phyloP scores from a whole-genome alignment of 2,113 vertebrate species.

The Junco hyemalis region DNA sequence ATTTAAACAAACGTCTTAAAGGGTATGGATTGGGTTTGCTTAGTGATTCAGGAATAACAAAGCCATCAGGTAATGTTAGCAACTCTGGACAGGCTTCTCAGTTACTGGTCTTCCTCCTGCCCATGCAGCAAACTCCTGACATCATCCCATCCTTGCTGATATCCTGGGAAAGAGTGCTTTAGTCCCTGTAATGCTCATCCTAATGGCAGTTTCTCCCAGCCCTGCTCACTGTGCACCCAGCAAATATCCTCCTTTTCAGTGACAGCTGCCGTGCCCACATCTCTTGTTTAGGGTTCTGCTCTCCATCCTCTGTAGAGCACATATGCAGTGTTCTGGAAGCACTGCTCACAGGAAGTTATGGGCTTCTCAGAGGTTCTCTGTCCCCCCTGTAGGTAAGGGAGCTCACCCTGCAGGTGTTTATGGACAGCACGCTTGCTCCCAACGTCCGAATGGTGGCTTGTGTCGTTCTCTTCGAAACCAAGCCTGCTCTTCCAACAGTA shows the following conservation, averaged over 20 bases:
- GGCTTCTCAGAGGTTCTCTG: not conserved
- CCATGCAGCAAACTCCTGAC: not conserved
- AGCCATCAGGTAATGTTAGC: not conserved
- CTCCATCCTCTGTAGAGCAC: not conserved
- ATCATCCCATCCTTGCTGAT: not conserved
- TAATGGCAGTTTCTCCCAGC: not conserved
- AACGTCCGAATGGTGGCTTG: constrained; percentile 83
- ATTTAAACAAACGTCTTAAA: not conserved
- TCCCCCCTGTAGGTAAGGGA: constrained; percentile 76
- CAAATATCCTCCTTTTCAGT: not conserved
- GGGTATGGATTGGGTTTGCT: not conserved
- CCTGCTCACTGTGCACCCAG: not conserved
- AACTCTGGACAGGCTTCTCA: not conserved
- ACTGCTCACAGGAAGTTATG: not conserved
- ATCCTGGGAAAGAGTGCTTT: not conserved
- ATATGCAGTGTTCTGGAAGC: not conserved
- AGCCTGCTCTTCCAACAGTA: constrained; percentile 76
- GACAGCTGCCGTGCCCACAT: rapidly evolving
- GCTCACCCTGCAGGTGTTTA: constrained; percentile 76
- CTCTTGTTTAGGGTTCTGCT: not conserved
- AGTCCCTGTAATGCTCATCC: not conserved
- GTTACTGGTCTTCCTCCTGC: not conserved
- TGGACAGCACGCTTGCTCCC: constrained; percentile 76
- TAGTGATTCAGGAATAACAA: not conserved
- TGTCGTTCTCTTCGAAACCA: constrained; percentile 82